phyloP scores from a whole-genome alignment of 2,888 invertebrate species.

The Maniola hyperantus region DNA sequence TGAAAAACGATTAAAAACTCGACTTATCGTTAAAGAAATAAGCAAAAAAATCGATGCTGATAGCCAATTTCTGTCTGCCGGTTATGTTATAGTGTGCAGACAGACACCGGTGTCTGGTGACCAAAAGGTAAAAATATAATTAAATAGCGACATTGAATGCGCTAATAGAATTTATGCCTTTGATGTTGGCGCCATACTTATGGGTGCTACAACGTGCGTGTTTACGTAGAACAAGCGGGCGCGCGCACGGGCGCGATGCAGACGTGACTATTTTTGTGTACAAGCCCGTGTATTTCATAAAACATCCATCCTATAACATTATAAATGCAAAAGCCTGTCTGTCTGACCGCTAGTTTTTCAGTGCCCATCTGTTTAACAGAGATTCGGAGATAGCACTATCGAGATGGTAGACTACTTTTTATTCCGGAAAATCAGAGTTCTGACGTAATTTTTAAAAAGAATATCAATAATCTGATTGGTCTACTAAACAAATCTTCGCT shows the following conservation, averaged over 20 bases:
- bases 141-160: slow-evolving; percentile 17
- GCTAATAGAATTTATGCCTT: slow-evolving; percentile 22
- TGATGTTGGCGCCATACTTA: slow-evolving; percentile 19
- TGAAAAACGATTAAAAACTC: background rate
- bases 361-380: too few relatives aligned
- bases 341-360: too few relatives aligned
- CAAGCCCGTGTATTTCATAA: background rate
- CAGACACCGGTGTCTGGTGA: background rate
- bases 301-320: too few relatives aligned
- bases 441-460: too few relatives aligned
- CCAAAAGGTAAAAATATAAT: slow-evolving; percentile 19
- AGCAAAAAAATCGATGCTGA: background rate
- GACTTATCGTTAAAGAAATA: background rate
- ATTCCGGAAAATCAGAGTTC: too few relatives aligned
- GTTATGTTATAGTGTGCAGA: background rate
- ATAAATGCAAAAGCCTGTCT: too few relatives aligned
- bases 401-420: too few relatives aligned
- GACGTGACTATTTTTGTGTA: background rate
- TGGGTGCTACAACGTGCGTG: background rate
- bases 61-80: slow-evolving; percentile 6
- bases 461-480: too few relatives aligned
- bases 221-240: background rate
- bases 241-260: background rate
- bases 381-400: too few relatives aligned
- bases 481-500: too few relatives aligned